phyloP scores from a whole-genome alignment of 1,140 invertebrate species.

The Trichonephila clavata region DNA sequence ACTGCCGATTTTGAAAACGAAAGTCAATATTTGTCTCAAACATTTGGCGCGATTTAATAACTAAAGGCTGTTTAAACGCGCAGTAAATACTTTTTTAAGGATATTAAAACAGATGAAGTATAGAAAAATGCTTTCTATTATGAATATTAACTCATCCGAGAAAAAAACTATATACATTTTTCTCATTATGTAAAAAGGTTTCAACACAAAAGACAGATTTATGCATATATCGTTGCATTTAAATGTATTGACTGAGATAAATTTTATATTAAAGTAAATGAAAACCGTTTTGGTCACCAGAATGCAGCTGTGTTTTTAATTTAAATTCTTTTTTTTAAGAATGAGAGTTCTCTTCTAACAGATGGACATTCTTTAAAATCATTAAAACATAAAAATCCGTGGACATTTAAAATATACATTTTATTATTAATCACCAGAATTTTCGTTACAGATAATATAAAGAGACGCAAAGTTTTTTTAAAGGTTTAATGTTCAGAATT shows the following conservation, averaged over 20 bases:
- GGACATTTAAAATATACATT: too few species aligned
- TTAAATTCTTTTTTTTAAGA: background rate
- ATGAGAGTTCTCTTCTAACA: too few species aligned
- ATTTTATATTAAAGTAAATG: background rate
- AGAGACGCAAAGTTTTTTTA: too few species aligned
- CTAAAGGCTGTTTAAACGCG: conserved; percentile 47
- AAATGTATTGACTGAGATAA: background rate
- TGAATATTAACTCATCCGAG: conserved; percentile 13
- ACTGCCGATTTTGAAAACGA: conserved; percentile 35
- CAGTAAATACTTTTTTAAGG: conserved; percentile 46
- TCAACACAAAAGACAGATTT: background rate
- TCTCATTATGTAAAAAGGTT: background rate
- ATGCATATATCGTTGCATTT: background rate
- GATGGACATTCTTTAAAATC: too few species aligned
- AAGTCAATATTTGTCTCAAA: conserved; percentile 65
- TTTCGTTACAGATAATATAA: too few species aligned
- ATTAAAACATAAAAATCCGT: too few species aligned
- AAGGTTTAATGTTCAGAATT: too few species aligned
- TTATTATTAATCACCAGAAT: too few species aligned
- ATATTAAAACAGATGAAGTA: background rate
- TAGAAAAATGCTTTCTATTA: conserved; percentile 46
- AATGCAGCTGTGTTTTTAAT: background rate
- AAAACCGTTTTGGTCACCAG: background rate
- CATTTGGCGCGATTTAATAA: conserved; percentile 56
- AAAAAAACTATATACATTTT: conserved; percentile 19